These are phyloP conservation scores for Tineola bisselliella DNA, from an alignment of 2,888 invertebrate species.

Conservation along the genomic window DNA sequence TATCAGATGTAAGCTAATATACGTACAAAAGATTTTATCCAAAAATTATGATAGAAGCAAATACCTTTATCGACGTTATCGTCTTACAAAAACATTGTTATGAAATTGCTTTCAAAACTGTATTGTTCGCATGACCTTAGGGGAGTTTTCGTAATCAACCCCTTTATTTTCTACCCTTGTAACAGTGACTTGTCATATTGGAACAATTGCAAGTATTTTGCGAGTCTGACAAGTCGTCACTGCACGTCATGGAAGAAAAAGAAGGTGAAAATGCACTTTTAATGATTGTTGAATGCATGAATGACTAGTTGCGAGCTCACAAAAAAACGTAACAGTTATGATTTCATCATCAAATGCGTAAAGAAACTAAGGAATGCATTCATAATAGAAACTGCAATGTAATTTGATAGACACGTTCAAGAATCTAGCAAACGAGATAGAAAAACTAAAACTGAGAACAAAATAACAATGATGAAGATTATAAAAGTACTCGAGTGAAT, in stretches of 20 bases:
- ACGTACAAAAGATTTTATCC: background rate
- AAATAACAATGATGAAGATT: background rate
- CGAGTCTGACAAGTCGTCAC: slow-evolving; percentile 32
- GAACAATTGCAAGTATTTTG: slow-evolving; percentile 36
- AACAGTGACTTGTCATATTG: slow-evolving; percentile 19
- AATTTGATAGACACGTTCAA: slow-evolving; percentile 1
- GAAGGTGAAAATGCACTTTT: slow-evolving; percentile 35
- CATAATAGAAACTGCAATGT: background rate
- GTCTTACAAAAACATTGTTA: slow-evolving; percentile 25
- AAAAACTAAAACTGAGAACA: background rate
- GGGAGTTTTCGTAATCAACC: slow-evolving; percentile 17
- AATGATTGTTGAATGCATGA: slow-evolving; percentile 24
- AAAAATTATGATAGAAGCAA: background rate
- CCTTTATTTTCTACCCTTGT: background rate
- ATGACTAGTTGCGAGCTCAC: background rate
- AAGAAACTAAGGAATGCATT: background rate
- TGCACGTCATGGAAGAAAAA: slow-evolving; percentile 30
- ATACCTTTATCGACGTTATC: slow-evolving; percentile 10
- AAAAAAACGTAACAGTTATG: background rate
- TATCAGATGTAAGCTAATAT: slow-evolving; percentile 7
- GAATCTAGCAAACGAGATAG: background rate
- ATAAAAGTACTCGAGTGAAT: background rate
- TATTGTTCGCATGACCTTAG: slow-evolving; percentile 30
- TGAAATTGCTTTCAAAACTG: slow-evolving; percentile 21
- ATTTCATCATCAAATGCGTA: slow-evolving; percentile 9